phyloP scores from a whole-genome alignment of 2,888 invertebrate genomes.

The Eristalis arbustorum region DNA sequence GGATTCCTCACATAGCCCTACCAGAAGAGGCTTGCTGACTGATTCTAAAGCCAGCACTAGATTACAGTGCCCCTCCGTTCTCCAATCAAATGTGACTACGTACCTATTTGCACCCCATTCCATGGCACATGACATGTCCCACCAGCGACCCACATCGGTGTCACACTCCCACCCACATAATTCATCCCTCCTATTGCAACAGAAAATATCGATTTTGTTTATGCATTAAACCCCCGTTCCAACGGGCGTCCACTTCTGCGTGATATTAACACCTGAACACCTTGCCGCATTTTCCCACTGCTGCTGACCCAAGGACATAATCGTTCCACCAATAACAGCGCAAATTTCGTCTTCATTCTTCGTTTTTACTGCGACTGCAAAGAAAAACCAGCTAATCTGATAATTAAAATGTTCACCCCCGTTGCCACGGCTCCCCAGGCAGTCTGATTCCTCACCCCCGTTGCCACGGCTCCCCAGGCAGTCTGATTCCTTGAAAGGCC shows the following conservation, averaged over 20 bases:
- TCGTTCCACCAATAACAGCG: not conserved
- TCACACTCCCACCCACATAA: too few relatives aligned
- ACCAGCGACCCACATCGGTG: too few relatives aligned
- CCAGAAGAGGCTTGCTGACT: too few relatives aligned
- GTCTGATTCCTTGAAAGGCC: constrained; percentile 15
- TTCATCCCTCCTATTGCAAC: not conserved
- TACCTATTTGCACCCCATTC: too few relatives aligned
- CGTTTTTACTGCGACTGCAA: not conserved
- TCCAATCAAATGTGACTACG: too few relatives aligned
- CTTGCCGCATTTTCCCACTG: not conserved
- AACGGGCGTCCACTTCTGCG: not conserved
- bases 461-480: not conserved
- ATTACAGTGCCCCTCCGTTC: too few relatives aligned
- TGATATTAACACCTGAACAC: not conserved
- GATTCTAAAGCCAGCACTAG: too few relatives aligned
- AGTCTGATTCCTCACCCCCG: constrained; percentile 16
- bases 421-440: not conserved
- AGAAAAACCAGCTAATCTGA: constrained; percentile 54
- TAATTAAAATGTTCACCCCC: constrained; percentile 65
- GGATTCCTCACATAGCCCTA: too few relatives aligned
- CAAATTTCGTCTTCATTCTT: constrained; percentile 12
- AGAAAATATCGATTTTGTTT: not conserved
- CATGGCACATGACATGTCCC: too few relatives aligned
- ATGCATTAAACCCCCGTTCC: not conserved
- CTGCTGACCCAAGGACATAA: not conserved